Conservation (phyloP, 2,113 vertebrate species). For the Amblyornis subalaris region DNA sequence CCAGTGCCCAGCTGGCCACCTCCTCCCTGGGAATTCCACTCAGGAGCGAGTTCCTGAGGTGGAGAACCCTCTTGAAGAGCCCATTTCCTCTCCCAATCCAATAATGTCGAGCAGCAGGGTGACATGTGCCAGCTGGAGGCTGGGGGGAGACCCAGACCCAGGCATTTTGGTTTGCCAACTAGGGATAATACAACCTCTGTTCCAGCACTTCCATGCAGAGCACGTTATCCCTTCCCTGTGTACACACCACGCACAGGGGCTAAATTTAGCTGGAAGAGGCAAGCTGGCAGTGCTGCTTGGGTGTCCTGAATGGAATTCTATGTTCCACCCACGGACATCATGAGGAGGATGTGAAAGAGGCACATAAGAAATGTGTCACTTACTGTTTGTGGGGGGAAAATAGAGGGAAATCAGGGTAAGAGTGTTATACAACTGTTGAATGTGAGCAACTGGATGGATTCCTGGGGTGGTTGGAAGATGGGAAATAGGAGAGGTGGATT, state of each 20-base stretch:
- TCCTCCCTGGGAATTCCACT: neutral
- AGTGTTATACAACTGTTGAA: neutral
- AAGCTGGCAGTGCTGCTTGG: neutral
- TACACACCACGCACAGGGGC: accelerated
- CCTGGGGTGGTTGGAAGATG: neutral
- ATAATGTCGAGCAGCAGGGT: neutral
- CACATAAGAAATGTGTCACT: neutral
- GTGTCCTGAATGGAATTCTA: neutral
- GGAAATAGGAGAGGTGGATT: neutral
- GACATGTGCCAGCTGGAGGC: neutral
- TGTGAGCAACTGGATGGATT: neutral
- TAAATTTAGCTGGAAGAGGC: neutral
- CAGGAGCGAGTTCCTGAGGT: neutral
- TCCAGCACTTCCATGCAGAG: neutral
- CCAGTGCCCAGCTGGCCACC: neutral
- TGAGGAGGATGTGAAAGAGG: neutral
- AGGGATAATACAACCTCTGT: neutral
- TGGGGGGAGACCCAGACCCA: neutral
- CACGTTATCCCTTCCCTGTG: neutral
- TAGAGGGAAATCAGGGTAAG: neutral
- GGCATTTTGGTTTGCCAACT: neutral
- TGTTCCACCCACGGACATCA: neutral
- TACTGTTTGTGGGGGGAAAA: neutral
- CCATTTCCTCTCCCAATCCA: neutral
- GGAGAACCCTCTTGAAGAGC: neutral